Base-by-base conservation (phyloP, 2,113 vertebrate genomes). In the Pteruthius melanotis region DNA sequence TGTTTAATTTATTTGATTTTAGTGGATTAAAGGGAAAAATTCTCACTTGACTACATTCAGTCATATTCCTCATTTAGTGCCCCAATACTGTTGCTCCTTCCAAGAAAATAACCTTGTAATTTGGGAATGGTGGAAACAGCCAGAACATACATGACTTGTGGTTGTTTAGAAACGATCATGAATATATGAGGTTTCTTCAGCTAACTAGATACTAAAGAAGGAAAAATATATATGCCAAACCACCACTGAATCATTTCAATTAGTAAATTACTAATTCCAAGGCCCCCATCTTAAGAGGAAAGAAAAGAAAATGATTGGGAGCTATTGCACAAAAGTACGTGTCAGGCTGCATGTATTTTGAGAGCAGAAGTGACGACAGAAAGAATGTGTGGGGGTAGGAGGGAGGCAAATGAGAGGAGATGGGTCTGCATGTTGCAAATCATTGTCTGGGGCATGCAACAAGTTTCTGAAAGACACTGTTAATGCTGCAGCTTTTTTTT, bases 1-100 rank as follows among this genome's bases (percentile, higher is more conserved):
- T 90, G 74, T 96, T 98, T 97, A 96, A 97, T 97, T 95, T 96
- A 94, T 96, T 97, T 98, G 53, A 97, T 98, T 98, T 97, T 96
- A 86, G 93, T 20, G 80, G 69, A 96, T 98, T 98, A 97, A 94
- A 93, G 56, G 52, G 4, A 72, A 40, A 77, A 95, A 97, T 87
- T 79, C 86, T 97, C 53, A 17, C 53, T 85, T 95, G 90, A 94
- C 70, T 90, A 75, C 68, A 8, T 76, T 68, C 66, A 72, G 53
- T 79, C 89, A 69, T 90, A 96, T 94, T 97, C 75, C 81, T 77
- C 63, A 72, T 37, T 82, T 94, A 56, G 56, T 79, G 65, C 57
- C 33, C 52, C 63, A 45, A 26, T 81, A 44, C 53, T 60, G 33
- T 63, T 82, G 33, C 78, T 96, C 54, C 76, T 95, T 96, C 89